phyloP scores from a whole-genome alignment of 1,140 invertebrate species.

The Bombus cullumanus region DNA sequence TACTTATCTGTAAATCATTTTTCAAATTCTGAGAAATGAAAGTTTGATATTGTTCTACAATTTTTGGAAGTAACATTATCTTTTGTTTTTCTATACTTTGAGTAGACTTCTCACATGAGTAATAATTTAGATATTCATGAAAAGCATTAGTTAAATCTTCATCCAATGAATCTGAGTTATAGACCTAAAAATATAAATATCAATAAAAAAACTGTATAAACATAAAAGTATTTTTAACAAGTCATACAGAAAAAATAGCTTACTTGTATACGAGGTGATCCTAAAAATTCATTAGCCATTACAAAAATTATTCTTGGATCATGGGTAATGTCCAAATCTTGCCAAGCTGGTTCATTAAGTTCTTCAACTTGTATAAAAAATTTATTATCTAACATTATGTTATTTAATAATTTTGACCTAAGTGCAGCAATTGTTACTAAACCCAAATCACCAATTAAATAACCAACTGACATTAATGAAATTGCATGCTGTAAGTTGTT shows the following conservation, averaged over 20 bases:
- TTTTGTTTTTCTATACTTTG: slow-evolving; percentile 16
- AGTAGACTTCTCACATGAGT: slow-evolving; percentile 29
- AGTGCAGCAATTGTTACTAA: slow-evolving; percentile 75
- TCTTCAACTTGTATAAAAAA: slow-evolving; percentile 71
- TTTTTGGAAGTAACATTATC: slow-evolving; percentile 60
- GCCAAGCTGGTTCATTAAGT: slow-evolving; percentile 76
- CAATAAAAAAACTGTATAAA: slow-evolving; percentile 12
- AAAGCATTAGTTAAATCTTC: slow-evolving; percentile 63
- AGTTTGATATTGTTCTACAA: slow-evolving; percentile 64
- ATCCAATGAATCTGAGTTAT: slow-evolving; percentile 68
- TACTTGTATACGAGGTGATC: slow-evolving; percentile 73
- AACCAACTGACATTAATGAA: slow-evolving; percentile 73
- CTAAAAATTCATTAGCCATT: slow-evolving; percentile 75
- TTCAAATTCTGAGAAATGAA: slow-evolving; percentile 39
- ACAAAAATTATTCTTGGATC: slow-evolving; percentile 76
- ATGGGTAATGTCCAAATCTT: slow-evolving; percentile 74
- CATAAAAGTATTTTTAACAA: not conserved
- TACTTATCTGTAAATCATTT: not conserved
- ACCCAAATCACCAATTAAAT: slow-evolving; percentile 78
- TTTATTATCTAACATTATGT: slow-evolving; percentile 48
- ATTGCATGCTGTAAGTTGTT: slow-evolving; percentile 68
- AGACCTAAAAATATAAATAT: slow-evolving; percentile 62
- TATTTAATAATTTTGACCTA: slow-evolving; percentile 72
- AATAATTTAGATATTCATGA: slow-evolving; percentile 67
- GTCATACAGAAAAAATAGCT: slow-evolving; percentile 34